Conservation (phyloP, 64 coral and sea anemone genomes). For the Pocillopora verrucosa region DNA sequence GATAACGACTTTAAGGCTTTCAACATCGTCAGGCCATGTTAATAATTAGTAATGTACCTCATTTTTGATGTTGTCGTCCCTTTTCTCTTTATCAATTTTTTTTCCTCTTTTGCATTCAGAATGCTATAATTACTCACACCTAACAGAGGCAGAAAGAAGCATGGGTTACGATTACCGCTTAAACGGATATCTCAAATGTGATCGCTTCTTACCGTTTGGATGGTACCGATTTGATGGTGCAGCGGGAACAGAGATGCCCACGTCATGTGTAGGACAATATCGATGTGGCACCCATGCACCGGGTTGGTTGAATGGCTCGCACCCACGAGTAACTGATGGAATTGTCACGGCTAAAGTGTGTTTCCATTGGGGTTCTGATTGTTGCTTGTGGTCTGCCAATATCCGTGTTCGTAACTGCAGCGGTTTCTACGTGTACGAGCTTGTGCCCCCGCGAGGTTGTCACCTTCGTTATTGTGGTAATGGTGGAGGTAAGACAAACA, state of each 20-base stretch:
- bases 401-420: slow-evolving; percentile 34
- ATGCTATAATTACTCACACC: background rate
- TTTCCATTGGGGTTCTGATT: background rate
- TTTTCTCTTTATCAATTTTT: too few relatives aligned
- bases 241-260: slow-evolving; percentile 46
- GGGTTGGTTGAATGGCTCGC: slow-evolving; percentile 27
- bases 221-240: slow-evolving; percentile 48
- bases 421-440: slow-evolving; percentile 40
- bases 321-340: slow-evolving; percentile 8
- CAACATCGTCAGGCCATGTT: too few relatives aligned
- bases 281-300: slow-evolving; percentile 3
- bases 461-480: slow-evolving; percentile 16
- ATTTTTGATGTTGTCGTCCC: too few relatives aligned
- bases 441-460: background rate
- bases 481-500: background rate
- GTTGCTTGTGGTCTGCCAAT: background rate
- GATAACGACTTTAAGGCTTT: too few relatives aligned
- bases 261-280: background rate
- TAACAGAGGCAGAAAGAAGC: background rate
- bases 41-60: too few relatives aligned
- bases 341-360: background rate
- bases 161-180: background rate
- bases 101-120: too few relatives aligned
- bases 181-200: slow-evolving; percentile 10
- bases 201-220: background rate